Percentiles rank a stretch among this genome's conserved stretches.
These are phyloP conservation scores for Tragulus kanchil DNA, from an alignment of 2,113 vertebrate species.

Conservation along the genomic window DNA sequence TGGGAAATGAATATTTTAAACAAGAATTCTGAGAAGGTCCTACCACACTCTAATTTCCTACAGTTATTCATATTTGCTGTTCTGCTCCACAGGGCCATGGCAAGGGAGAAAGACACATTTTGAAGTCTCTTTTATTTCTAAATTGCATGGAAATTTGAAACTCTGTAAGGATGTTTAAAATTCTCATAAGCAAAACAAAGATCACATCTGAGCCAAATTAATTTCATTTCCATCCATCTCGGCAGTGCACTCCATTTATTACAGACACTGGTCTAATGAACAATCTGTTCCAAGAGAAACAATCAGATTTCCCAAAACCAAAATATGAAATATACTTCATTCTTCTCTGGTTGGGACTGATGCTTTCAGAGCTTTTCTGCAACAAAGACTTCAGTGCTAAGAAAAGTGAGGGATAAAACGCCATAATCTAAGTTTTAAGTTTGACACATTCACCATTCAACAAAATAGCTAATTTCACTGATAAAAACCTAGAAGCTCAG, in stretches of 20 bases:
- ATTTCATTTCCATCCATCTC: slow-evolving; percentile 73
- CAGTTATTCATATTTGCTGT: background rate
- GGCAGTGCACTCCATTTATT: slow-evolving; percentile 78
- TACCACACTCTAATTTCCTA: background rate
- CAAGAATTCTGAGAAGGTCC: background rate
- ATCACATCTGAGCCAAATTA: slow-evolving; percentile 81
- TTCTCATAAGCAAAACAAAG: slow-evolving; percentile 84
- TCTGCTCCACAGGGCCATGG: slow-evolving; percentile 10
- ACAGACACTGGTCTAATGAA: slow-evolving; percentile 84
- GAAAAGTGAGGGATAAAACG: slow-evolving; percentile 58
- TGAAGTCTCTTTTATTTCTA: slow-evolving; percentile 69
- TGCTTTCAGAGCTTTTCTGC: slow-evolving; percentile 62
- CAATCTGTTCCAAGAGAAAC: slow-evolving; percentile 84
- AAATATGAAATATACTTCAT: slow-evolving; percentile 78
- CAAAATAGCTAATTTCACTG: slow-evolving; percentile 52
- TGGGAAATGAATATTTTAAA: background rate
- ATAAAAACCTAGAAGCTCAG: background rate
- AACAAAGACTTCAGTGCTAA: slow-evolving; percentile 69
- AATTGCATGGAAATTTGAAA: slow-evolving; percentile 74
- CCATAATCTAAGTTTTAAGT: slow-evolving; percentile 17
- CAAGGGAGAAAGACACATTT: slow-evolving; percentile 63
- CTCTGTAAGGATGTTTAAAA: slow-evolving; percentile 80
- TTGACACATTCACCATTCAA: slow-evolving; percentile 45
- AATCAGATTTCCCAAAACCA: slow-evolving; percentile 83
- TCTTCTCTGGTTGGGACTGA: slow-evolving; percentile 77